phyloP scores from a whole-genome alignment of 2,888 invertebrate genomes.

The Bombylius major region DNA sequence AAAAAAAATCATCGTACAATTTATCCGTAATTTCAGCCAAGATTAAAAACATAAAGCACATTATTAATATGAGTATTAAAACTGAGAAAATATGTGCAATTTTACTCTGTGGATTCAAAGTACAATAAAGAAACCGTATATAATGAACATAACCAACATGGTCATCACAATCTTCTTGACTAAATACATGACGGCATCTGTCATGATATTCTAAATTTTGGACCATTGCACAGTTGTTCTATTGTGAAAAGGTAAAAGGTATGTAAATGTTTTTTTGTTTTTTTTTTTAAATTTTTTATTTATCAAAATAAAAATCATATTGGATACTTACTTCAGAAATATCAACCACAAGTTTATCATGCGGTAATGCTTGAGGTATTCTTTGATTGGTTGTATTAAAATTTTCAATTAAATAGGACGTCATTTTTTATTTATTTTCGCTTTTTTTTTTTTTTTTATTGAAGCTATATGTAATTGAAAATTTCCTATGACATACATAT shows the following conservation, averaged over 20 bases:
- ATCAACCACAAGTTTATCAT: conserved; percentile 15
- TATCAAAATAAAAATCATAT: neutral
- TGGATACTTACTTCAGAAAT: conserved; percentile 10
- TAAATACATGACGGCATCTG: conserved; percentile 32
- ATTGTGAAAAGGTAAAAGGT: neutral
- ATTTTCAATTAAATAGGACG: conserved; percentile 8
- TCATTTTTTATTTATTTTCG: no score
- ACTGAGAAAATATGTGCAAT: conserved; percentile 13
- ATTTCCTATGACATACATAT: no score
- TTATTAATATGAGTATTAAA: conserved; percentile 12
- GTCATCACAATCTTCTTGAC: conserved; percentile 24
- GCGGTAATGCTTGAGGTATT: conserved; percentile 10
- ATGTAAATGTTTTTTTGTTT: no score
- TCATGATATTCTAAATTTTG: conserved; percentile 23
- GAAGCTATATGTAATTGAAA: no score
- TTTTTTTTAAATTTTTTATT: no score
- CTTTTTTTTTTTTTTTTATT: no score
- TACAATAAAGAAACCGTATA: conserved; percentile 32
- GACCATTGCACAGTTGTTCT: conserved; percentile 33
- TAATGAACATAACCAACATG: conserved; percentile 29
- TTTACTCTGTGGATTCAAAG: conserved; percentile 18
- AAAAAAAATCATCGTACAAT: conserved; percentile 37
- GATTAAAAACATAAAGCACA: conserved; percentile 39
- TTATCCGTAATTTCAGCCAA: conserved; percentile 44
- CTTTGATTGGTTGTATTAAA: conserved; percentile 15